Evolutionary conservation across 2,888 invertebrate genomes (phyloP), one percentile per base, ranked within the genome.

Genomic region (Nipponacmea schrenckii): DNA sequence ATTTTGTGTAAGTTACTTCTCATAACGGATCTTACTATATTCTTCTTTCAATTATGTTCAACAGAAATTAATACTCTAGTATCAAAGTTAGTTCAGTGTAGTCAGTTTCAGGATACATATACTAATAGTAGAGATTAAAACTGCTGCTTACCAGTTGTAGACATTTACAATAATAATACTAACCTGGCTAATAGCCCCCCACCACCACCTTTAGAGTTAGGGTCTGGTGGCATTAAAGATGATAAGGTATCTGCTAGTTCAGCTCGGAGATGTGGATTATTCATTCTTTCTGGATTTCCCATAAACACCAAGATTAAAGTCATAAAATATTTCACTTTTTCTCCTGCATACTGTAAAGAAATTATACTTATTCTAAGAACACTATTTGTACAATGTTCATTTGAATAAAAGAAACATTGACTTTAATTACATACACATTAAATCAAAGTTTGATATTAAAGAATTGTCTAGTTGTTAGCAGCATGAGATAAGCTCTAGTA

Each of bases 221-320:
- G 62, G 14, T 72, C 70, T 24, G 77, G 74, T 0, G 97, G 97
- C 81, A 97, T 89, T 84, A 98, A 91, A 10, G 94, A 93, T 85
- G 97, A 96, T 15, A 98, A 90, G 67, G 94, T 94, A 88, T 97
- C 96, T 0, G 97, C 97, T 74, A 98, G 89, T 69, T 94, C 92
- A 0, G 97, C 97, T 74, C 97, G 92, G 72, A 97, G 90, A 90
- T 98, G 97, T 0, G 98, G 97, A 90, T 97, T 98, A 83, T 94
- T 93, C 74, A 96, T 93, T 71, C 94, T 90, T 3, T 92, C 89
- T 0, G 94, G 92, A 69, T 94, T 94, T 0, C 96, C 96, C 96
- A 97, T 97, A 83, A 94, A 94, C 1, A 94, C 92, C 39, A 97
- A 89, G 26, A 97, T 93, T 85, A 95, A 92, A 5, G 88, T 87